Evolutionary conservation across 2,113 vertebrate genomes (phyloP), one percentile per base, ranked within the genome.

Genomic region (Balaeniceps rex): DNA sequence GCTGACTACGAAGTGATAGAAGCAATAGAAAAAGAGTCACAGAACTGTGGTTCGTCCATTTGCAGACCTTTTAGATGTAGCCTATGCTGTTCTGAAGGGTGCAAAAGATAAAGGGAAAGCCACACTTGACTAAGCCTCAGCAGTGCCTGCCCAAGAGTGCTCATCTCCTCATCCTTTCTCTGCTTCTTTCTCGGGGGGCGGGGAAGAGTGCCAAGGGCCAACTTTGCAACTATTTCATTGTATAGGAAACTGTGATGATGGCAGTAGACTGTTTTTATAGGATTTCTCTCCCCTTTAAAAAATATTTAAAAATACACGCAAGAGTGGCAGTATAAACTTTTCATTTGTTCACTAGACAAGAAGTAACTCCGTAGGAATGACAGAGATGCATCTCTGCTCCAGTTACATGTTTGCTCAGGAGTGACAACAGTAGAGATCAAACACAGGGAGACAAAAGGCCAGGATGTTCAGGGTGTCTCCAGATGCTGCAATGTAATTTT

Each of bases 401-500:
- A 74, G 24, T 49, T 66, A 70, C 6, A 80, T 0, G 0, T 72
- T 66, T 3, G 0, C 38, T 68, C 33, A 42, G 46, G 1, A 36
- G 17, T 29, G 55, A 81, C 61, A 49, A 55, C 18, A 75, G 29
- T 8, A 57, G 17, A 52, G 5, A 36, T 61, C 42, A 86, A 54
- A 23, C 14, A 52, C 25, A 91, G 36, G 16, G 19, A 79, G 54
- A 65, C 46, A 57, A 86, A 66, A 83, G 10, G 33, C 46, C 31
- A 36, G 36, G 40, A 82, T 46, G 46, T n/a, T 78, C 31, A 70
- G 11, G 6, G 9, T 64, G 21, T 38, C 42, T 93, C 42, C 42
- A 87, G 29, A 65, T 57, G 34, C 22, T 33, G 34, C 58, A 83
- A 57, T 0, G 1, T n/a, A 46, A 33, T 71, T 82, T 81, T 54